Percentiles rank a stretch among this genome's conserved stretches.
Conservation (phyloP, 2,113 vertebrate genomes). For the Anarrhichthys ocellatus region DNA sequence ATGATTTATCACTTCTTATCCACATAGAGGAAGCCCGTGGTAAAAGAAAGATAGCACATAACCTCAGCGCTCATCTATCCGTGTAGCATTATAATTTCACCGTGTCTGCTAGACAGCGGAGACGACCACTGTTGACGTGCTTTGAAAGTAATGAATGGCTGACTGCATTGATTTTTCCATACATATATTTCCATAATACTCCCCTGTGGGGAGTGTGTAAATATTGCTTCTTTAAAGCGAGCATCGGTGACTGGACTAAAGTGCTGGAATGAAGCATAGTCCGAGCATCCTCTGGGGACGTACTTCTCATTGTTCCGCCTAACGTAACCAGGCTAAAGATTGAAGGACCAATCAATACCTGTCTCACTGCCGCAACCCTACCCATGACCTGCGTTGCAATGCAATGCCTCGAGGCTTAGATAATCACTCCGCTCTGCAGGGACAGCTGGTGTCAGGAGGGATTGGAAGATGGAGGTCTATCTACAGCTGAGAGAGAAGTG, state of each 20-base stretch:
- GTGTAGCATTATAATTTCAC: conserved; percentile 38
- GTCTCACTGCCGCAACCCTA: conserved; percentile 24
- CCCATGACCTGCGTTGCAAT: conserved; percentile 30
- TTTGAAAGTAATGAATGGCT: conserved; percentile 56
- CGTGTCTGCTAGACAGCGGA: conserved; percentile 26
- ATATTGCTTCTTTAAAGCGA: conserved; percentile 37
- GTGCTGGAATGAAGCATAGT: conserved; percentile 15
- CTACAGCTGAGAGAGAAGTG: conserved; percentile 22
- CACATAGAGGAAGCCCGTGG: conserved; percentile 4
- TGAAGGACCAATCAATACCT: conserved; percentile 53
- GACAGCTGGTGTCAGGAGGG: conserved; percentile 31
- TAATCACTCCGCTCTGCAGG: conserved; percentile 40
- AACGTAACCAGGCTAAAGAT: conserved; percentile 48
- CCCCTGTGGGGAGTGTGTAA: conserved; percentile 24
- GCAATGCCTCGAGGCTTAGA: conserved; percentile 2
- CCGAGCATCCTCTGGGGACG: conserved; percentile 16
- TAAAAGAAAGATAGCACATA: conserved; percentile 32
- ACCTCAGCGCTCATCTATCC: conserved; percentile 27
- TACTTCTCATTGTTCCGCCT: conserved; percentile 25
- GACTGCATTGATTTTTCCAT: conserved; percentile 52
- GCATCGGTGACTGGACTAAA: not conserved
- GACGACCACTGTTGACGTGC: conserved; percentile 33
- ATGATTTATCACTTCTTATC: conserved; percentile 36
- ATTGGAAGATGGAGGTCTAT: conserved; percentile 26
- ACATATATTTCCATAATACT: conserved; percentile 54